phyloP scores from a whole-genome alignment of 1,140 invertebrate species.

The Platyura marginata region DNA sequence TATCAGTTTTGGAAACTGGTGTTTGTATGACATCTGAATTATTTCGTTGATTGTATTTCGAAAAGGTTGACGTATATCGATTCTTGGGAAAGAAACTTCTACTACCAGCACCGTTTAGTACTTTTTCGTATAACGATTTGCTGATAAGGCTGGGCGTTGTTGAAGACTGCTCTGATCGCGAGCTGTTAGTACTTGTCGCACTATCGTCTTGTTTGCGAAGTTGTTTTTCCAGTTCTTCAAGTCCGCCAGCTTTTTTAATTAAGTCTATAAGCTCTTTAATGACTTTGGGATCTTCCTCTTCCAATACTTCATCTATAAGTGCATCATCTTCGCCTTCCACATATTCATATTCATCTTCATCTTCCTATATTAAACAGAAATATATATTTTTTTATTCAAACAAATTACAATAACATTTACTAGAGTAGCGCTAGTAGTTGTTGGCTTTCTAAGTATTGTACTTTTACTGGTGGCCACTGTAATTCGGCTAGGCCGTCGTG shows the following conservation, averaged over 20 bases:
- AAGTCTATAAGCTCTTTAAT: slow-evolving; percentile 69
- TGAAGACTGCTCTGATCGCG: slow-evolving; percentile 4
- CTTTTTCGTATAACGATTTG: slow-evolving; percentile 51
- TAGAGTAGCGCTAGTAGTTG: slow-evolving; percentile 14
- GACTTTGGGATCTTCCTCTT: slow-evolving; percentile 61
- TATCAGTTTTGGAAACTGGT: slow-evolving; percentile 7
- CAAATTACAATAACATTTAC: too few relatives aligned
- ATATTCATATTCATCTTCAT: slow-evolving; percentile 25
- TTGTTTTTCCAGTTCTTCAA: slow-evolving; percentile 65
- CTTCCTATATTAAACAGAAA: too few relatives aligned
- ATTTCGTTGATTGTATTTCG: slow-evolving; percentile 1
- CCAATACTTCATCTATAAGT: slow-evolving; percentile 19
- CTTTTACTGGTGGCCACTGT: slow-evolving; percentile 23
- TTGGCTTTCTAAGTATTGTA: slow-evolving; percentile 15
- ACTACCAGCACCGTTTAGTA: slow-evolving; percentile 21
- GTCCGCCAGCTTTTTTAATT: slow-evolving; percentile 68
- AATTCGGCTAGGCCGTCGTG: too few relatives aligned
- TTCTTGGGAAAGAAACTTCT: background rate
- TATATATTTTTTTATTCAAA: too few relatives aligned
- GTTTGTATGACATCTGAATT: background rate
- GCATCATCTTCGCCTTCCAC: slow-evolving; percentile 15
- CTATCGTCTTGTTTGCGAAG: slow-evolving; percentile 35
- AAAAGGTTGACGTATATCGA: slow-evolving; percentile 1
- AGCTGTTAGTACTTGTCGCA: slow-evolving; percentile 9
- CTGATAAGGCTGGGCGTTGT: slow-evolving; percentile 32